Base-by-base conservation (phyloP, 2,797 vertebrate species). In the Sebastes steindachneri region DNA sequence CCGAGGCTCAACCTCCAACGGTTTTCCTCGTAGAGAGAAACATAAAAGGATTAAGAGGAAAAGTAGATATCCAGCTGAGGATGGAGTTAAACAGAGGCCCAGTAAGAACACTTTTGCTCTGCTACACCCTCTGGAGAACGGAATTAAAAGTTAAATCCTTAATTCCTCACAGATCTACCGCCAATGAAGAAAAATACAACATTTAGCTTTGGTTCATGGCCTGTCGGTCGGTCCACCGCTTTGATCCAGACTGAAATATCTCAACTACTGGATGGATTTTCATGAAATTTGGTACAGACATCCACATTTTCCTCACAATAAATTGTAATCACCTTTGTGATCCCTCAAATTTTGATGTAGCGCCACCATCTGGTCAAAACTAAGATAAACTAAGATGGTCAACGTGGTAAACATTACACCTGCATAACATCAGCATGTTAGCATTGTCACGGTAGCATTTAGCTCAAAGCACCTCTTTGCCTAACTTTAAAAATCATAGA, bases 41-140 rank as follows among this genome's bases (percentile, higher is more conserved):
- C 62, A 67, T 68, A 33, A 83, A 81, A 67, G 76, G 78, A 82
- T 87, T 80, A 73, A 71, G 69, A 79, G 63, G 67, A 77, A 75
- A 86, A 73, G 33, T 29, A 58, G 79, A 72, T 53, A 48, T 68
- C 82, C 57, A 68, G 58, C 62, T 58, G 69, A 73, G 17, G 45
- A n/a, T 15, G 71, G 35, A 60, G 35, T 68, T 64, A 67, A 68
- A 80, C 58, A 45, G 31, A 62, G 57, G 68, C 28, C 21, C 29
- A 19, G 17, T n/a, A 10, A 2, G 48, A 75, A 80, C 26, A 58
- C 1, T 29, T 51, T 71, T 33, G 23, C 41, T 82, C 65, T 9
- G 15, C 63, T 4, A 37, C 19, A 1, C 11, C 7, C 25, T 58
- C 48, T 68, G 48, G n/a, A 59, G 51, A 73, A 67, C 17, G 2